Conservation (phyloP, 35 echinoderm and acorn worm species). For the Patiria miniata region DNA sequence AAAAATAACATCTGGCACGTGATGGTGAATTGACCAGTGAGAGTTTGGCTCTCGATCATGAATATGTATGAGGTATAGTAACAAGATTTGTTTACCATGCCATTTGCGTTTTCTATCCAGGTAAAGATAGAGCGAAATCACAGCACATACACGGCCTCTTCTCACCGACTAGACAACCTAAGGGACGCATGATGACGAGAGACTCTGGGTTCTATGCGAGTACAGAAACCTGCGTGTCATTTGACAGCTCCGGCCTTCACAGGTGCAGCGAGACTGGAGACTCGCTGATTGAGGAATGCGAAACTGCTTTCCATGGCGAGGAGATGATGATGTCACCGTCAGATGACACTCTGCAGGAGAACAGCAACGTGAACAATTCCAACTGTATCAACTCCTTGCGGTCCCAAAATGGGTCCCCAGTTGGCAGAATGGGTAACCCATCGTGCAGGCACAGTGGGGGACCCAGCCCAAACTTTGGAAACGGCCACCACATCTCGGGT, state of each 20-base stretch:
- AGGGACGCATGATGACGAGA: constrained; percentile 23
- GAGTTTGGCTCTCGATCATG: too few relatives aligned
- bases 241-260: constrained; percentile 28
- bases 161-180: constrained; percentile 24
- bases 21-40: too few relatives aligned
- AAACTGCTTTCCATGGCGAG: constrained; percentile 25
- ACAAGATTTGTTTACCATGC: too few relatives aligned
- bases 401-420: not conserved
- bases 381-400: constrained; percentile 26
- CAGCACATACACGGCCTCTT: constrained; percentile 1
- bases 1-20: too few relatives aligned
- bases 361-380: constrained; percentile 49
- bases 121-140: not conserved
- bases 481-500: not conserved
- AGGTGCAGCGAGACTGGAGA: not conserved
- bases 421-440: not conserved
- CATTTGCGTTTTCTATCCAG: not conserved
- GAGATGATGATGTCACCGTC: not conserved
- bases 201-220: constrained; percentile 63
- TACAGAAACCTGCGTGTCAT: constrained; percentile 41
- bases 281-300: constrained; percentile 36
- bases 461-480: not conserved
- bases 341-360: constrained; percentile 18
- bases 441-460: not conserved
- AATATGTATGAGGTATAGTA: too few relatives aligned